These are phyloP conservation scores for Deladenus siricidicola DNA, from an alignment of 2,888 invertebrate genomes.

Conservation along the genomic window DNA sequence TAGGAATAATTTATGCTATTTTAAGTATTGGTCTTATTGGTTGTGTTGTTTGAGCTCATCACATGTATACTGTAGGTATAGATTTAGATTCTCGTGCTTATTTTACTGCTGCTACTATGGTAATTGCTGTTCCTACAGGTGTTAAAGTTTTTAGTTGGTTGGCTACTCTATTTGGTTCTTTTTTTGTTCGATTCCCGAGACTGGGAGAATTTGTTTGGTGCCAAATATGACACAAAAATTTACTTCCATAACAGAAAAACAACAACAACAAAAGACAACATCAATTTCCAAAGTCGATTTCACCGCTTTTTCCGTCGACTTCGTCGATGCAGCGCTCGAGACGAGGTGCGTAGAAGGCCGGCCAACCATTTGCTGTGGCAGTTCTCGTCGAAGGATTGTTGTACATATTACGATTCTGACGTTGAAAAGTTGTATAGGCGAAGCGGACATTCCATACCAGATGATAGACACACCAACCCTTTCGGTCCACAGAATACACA, in stretches of 20 bases:
- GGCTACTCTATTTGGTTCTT: constrained; percentile 66
- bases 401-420: constrained; percentile 70
- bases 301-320: too few species aligned
- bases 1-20: constrained; percentile 69
- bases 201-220: too few species aligned
- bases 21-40: constrained; percentile 72
- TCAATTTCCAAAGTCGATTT: too few species aligned
- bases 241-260: too few species aligned
- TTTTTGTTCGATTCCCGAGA: too few species aligned
- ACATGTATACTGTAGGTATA: constrained; percentile 76
- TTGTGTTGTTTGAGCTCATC: constrained; percentile 76
- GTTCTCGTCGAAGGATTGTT: constrained; percentile 70
- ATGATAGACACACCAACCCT: too few species aligned
- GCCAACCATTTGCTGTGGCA: constrained; percentile 61
- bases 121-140: constrained; percentile 76
- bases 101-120: constrained; percentile 75
- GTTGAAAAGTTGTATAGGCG: constrained; percentile 58
- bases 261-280: too few species aligned
- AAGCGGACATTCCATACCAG: too few species aligned
- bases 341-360: too few species aligned
- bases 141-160: constrained; percentile 76
- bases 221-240: too few species aligned
- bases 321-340: constrained; percentile 62
- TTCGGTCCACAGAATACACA: too few species aligned
- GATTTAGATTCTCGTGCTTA: constrained; percentile 76